Evolutionary conservation across 1,140 invertebrate species (phyloP).

Genomic region (Habropoda laboriosa): DNA sequence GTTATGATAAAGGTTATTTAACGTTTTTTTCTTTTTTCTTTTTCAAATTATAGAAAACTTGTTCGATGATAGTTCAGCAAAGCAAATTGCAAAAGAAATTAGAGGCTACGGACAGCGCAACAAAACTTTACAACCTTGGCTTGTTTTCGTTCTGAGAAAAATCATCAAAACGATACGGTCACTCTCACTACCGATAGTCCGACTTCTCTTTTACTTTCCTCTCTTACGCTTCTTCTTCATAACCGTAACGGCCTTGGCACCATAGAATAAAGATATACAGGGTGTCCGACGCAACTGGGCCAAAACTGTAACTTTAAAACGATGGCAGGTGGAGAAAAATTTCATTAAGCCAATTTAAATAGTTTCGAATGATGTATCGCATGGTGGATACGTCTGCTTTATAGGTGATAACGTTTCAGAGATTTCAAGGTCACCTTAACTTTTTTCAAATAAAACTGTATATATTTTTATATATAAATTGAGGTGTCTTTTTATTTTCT

Average conservation of each 20-base stretch:
- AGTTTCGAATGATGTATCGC: too few species aligned
- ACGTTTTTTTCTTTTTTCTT: too few species aligned
- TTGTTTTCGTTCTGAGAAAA: conserved; percentile 63
- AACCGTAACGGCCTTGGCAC: conserved; percentile 43
- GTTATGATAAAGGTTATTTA: background rate
- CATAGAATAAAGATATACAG: background rate
- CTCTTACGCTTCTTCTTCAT: conserved; percentile 41
- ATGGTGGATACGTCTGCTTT: too few species aligned
- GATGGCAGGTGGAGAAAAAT: too few species aligned
- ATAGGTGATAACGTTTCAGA: too few species aligned
- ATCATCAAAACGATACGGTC: conserved; percentile 56
- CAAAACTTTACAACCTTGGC: conserved; percentile 64
- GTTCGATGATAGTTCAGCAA: conserved; percentile 1
- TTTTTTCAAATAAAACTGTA: too few species aligned
- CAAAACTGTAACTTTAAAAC: too few species aligned
- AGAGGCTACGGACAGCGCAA: conserved; percentile 38
- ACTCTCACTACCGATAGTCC: conserved; percentile 49
- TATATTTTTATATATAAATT: too few species aligned
- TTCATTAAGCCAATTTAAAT: too few species aligned
- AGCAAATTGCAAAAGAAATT: conserved; percentile 54
- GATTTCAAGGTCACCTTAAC: too few species aligned
- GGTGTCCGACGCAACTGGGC: too few species aligned
- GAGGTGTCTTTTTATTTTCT: too few species aligned
- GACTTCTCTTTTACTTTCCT: conserved; percentile 44
- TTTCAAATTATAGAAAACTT: conserved; percentile 25